phyloP scores from a whole-genome alignment of 2,113 vertebrate species.

The Cyrtonyx montezumae region DNA sequence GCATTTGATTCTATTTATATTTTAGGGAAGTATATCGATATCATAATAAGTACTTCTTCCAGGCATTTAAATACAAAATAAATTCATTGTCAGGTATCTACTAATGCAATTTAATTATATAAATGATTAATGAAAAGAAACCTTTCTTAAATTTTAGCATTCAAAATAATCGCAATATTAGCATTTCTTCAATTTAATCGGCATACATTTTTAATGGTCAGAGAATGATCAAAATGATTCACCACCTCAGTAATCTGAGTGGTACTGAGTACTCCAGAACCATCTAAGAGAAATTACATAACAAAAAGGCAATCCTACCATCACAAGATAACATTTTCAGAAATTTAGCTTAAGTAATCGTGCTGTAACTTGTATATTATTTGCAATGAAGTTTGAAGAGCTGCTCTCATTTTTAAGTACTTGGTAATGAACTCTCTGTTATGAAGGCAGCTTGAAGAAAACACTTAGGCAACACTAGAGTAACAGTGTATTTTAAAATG shows the following conservation, averaged over 20 bases:
- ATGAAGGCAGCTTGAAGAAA: background rate
- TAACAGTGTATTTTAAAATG: background rate
- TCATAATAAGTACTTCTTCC: background rate
- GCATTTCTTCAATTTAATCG: background rate
- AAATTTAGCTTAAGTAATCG: background rate
- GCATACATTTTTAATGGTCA: background rate
- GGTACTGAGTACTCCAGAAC: constrained; percentile 4
- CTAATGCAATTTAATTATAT: background rate
- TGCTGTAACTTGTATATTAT: background rate
- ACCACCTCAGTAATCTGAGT: background rate
- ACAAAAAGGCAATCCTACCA: background rate
- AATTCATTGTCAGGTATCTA: accelerated
- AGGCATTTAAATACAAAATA: background rate
- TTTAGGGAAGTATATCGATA: background rate
- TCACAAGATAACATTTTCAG: background rate
- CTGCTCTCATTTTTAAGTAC: background rate
- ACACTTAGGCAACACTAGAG: background rate
- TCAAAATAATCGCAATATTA: background rate
- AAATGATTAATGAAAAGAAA: background rate
- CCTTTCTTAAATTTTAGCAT: background rate
- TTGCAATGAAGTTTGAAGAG: background rate
- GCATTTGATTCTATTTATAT: background rate
- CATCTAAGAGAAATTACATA: background rate
- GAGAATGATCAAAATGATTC: background rate
- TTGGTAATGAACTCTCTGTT: background rate